phyloP scores from a whole-genome alignment of 2,113 vertebrate genomes.

The Merops nubicus region DNA sequence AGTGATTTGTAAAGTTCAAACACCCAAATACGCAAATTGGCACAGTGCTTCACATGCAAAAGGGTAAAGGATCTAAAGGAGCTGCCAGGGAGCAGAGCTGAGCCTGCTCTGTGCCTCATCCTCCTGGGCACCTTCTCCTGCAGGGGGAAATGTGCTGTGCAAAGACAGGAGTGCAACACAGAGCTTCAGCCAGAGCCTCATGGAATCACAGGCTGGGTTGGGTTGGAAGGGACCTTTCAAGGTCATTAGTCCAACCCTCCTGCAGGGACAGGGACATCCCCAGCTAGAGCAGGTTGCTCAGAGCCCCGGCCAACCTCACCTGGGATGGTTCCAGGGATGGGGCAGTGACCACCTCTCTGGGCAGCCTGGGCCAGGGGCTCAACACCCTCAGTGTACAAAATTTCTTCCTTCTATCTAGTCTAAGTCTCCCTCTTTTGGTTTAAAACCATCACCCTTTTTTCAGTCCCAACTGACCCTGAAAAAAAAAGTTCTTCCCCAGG shows the following conservation, averaged over 20 bases:
- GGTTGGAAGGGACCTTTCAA: neutral
- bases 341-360: neutral
- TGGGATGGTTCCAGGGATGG: neutral
- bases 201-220: neutral
- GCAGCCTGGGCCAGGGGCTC: too few species aligned
- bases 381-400: neutral
- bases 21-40: neutral
- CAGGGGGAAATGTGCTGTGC: fast-evolving
- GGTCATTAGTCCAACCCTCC: neutral
- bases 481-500: neutral
- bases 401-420: neutral
- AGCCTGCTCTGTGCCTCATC: neutral
- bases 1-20: conserved; percentile 56
- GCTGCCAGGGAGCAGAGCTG: neutral
- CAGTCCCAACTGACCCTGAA: neutral
- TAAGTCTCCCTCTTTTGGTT: neutral
- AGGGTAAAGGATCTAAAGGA: neutral
- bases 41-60: neutral
- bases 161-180: neutral
- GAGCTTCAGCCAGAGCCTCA: neutral
- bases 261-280: neutral
- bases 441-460: neutral
- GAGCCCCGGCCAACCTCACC: neutral
- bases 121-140: neutral
- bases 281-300: neutral